These are phyloP conservation scores for Castor canadensis DNA, from an alignment of 2,113 vertebrate genomes.

Conservation along the genomic window DNA sequence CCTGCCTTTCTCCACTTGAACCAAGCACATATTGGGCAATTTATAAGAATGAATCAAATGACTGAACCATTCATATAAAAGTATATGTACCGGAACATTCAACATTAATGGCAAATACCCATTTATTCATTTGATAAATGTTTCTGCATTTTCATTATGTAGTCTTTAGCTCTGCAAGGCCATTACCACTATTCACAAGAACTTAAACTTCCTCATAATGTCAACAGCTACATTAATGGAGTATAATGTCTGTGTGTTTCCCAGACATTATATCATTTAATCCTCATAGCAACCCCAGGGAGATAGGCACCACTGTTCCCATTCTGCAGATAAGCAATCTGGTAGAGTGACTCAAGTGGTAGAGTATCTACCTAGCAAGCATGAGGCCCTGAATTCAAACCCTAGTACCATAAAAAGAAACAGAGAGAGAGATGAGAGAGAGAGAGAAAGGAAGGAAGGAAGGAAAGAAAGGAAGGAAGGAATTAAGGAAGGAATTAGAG, in stretches of 20 bases:
- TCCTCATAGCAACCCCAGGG: not conserved
- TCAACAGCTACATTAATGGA: not conserved
- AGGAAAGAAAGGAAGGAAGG: too few relatives aligned
- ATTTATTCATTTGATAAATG: not conserved
- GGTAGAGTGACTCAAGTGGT: too few relatives aligned
- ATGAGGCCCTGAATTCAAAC: too few relatives aligned
- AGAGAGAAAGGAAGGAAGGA: too few relatives aligned
- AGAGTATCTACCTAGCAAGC: too few relatives aligned
- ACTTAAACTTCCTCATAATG: not conserved
- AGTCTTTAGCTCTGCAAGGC: not conserved
- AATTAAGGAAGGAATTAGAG: too few relatives aligned
- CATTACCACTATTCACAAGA: not conserved
- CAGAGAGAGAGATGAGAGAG: too few relatives aligned
- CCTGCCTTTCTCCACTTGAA: not conserved
- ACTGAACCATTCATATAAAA: not conserved
- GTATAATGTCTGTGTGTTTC: not conserved
- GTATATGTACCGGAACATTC: not conserved
- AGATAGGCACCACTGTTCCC: not conserved
- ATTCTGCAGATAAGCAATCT: not conserved
- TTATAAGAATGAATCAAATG: not conserved
- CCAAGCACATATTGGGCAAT: not conserved
- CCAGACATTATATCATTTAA: not conserved
- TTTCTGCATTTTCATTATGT: not conserved
- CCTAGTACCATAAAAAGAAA: too few relatives aligned
- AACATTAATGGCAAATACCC: not conserved